Base-by-base conservation (phyloP, 2,888 invertebrate species). In the Xestoiulus laeticollis region DNA sequence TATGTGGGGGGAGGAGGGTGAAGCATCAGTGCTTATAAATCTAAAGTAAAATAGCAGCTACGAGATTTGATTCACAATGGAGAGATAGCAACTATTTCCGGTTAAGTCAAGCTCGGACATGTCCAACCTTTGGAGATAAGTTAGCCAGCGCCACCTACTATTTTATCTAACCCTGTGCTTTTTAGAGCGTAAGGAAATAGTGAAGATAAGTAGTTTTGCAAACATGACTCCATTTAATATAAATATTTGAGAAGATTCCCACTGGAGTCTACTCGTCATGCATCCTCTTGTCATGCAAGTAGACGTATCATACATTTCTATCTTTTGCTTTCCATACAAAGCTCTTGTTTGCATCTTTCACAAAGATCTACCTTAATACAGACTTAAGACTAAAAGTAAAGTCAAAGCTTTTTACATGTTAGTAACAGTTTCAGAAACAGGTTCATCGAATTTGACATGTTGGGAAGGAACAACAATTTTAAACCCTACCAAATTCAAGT, bases 181-280 rank as follows among this genome's bases (percentile, higher is more conserved):
- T 5, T 22, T 5, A 22, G 59, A n/a, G n/a, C 59, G 4, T 59
- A 16, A 48, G 48, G 68, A 10, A 68, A 68, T 14, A 68, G 68
- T 14, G 26, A 12, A 68, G 26, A 26, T 68, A 68, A 68, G 26
- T 26, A 26, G 10, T 10, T 8, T 68, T 26, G 68, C 68, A 68
- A 68, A 68, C 26, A 68, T 26, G 26, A 26, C 68, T 68, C 26
- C 68, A 26, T 68, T 26, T 26, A 68, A 68, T 68, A 68, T 68
- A 68, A 68, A 68, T 68, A 68, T 68, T 68, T 68, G 68, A 68
- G 68, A 68, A 14, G 26, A 68, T 26, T 26, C 26, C 68, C 68
- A 68, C 68, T 68, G 14, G 68, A n/a, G n/a, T 4, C n/a, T 26
- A 12, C 26, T 26, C 68, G 6, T 26, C 68, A 14, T 26, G 26